Conservation (phyloP, 2,797 vertebrate species). For the Erithacus rubecula region DNA sequence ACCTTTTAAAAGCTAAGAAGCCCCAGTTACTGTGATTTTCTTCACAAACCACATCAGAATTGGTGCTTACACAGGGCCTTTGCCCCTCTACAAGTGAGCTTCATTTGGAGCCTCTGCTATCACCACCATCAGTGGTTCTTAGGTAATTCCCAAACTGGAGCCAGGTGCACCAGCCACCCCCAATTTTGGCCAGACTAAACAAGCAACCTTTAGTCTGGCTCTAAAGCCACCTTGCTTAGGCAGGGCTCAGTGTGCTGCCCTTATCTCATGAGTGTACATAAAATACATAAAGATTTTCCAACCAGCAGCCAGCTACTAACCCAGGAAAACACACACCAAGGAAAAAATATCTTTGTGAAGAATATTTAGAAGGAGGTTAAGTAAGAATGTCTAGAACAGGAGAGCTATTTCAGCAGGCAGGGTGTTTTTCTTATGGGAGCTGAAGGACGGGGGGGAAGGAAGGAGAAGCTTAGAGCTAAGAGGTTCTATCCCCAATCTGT, state of each 20-base stretch:
- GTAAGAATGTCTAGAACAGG: not conserved
- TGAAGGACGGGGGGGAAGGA: not conserved
- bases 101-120: not conserved
- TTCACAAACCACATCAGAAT: not conserved
- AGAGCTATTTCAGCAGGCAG: not conserved
- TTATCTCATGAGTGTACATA: not conserved
- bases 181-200: constrained; percentile 31
- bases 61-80: not conserved
- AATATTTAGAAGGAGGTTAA: not conserved
- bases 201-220: constrained; percentile 61
- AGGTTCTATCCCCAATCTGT: not conserved
- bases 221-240: not conserved
- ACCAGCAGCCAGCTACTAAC: not conserved
- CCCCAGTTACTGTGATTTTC: accelerated
- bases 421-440: not conserved
- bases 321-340: not conserved
- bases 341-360: not conserved
- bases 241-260: not conserved
- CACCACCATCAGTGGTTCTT: not conserved
- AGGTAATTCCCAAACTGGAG: not conserved
- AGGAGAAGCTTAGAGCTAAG: not conserved
- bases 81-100: not conserved
- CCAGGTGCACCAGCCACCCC: not conserved
- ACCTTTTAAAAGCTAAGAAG: not conserved
- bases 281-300: too few relatives aligned